Percentiles rank a stretch among this genome's conserved stretches.
Evolutionary conservation across 2,797 vertebrate genomes (phyloP).

Genomic region (Coluber constrictor): DNA sequence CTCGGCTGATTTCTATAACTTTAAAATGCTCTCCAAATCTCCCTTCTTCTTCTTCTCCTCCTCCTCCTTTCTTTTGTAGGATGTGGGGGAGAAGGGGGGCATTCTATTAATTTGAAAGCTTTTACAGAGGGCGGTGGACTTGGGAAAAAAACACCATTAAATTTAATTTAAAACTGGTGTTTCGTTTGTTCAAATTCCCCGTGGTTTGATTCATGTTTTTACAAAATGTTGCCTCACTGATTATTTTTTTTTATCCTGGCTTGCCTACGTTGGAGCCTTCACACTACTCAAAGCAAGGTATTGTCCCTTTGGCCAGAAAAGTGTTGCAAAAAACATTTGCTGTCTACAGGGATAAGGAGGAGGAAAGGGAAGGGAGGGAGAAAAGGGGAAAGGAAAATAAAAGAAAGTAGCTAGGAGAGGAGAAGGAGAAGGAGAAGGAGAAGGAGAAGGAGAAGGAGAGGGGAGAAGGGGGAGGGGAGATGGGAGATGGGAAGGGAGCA

Average conservation of each 20-base stretch:
- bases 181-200: neutral
- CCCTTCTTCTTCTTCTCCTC: no score
- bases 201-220: neutral
- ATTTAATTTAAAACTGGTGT: neutral
- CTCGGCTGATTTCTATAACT: neutral
- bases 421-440: no score
- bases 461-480: rapidly evolving
- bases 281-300: neutral
- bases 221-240: neutral
- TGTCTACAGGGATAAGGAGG: neutral
- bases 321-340: neutral
- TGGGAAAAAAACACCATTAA: neutral
- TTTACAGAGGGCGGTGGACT: neutral
- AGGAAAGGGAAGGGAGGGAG: neutral
- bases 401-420: no score
- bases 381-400: no score
- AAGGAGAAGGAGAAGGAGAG: rapidly evolving
- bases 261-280: neutral
- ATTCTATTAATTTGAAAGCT: neutral
- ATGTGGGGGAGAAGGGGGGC: neutral
- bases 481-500: no score
- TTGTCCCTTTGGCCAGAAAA: neutral
- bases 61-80: no score
- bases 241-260: neutral
- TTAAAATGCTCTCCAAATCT: neutral